These are phyloP conservation scores for Zaprionus davidi DNA, from an alignment of 1,140 invertebrate genomes.

Conservation along the genomic window DNA sequence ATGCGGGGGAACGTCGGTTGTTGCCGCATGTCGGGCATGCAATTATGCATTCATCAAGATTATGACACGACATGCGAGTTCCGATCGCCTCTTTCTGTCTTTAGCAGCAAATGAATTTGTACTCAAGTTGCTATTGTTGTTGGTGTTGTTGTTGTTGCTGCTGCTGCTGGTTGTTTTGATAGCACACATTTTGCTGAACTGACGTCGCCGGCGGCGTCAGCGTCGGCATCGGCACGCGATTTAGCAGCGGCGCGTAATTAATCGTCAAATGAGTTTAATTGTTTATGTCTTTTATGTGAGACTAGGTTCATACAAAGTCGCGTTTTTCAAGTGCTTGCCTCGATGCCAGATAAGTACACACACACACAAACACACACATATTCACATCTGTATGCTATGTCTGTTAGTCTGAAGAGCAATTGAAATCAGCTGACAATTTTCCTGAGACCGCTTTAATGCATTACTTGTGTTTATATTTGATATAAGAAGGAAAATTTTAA, in stretches of 20 bases:
- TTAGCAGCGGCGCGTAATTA: constrained; percentile 74
- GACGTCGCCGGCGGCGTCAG: constrained; percentile 34
- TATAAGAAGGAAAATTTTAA: background rate
- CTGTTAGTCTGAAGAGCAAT: background rate
- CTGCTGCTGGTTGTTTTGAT: constrained; percentile 65
- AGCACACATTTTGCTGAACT: constrained; percentile 72
- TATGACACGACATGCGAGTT: constrained; percentile 83
- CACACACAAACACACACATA: constrained; percentile 2
- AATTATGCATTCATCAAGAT: constrained; percentile 84
- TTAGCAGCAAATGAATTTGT: constrained; percentile 70
- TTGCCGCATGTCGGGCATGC: constrained; percentile 62
- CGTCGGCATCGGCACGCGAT: constrained; percentile 60
- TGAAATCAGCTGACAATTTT: constrained; percentile 10
- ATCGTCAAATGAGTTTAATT: constrained; percentile 83
- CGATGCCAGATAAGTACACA: constrained; percentile 48
- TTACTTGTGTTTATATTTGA: background rate
- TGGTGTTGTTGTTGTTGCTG: constrained; percentile 28
- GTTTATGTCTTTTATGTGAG: constrained; percentile 73
- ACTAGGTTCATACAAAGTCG: constrained; percentile 52
- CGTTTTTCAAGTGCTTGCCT: constrained; percentile 57
- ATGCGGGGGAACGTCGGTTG: constrained; percentile 8
- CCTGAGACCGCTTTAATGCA: background rate
- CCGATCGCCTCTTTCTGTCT: constrained; percentile 58
- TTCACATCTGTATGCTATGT: background rate
- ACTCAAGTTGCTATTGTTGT: constrained; percentile 25